Conservation (phyloP, 2,113 vertebrate genomes). For the Alosa alosa region DNA sequence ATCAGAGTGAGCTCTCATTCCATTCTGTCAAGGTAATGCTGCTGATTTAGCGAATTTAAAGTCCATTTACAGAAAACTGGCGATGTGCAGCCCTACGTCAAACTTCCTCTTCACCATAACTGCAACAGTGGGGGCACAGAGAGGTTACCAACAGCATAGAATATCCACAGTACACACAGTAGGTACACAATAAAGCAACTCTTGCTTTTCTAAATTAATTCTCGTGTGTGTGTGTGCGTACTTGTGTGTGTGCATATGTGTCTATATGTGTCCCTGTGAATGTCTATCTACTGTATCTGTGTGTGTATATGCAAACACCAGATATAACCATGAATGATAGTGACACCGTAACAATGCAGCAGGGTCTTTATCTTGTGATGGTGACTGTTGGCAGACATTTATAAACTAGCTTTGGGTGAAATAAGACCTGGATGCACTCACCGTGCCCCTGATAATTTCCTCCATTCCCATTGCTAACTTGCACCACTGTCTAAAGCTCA, state of each 20-base stretch:
- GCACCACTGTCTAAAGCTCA: not conserved
- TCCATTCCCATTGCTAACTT: not conserved
- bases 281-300: not conserved
- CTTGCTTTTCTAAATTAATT: not conserved
- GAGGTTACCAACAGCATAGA: not conserved
- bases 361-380: not conserved
- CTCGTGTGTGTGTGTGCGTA: not conserved
- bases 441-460: not conserved
- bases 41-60: conserved; percentile 1
- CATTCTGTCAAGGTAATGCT: not conserved
- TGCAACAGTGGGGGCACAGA: not conserved
- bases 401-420: not conserved
- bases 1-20: not conserved
- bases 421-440: not conserved
- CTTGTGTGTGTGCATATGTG: not conserved
- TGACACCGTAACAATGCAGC: not conserved
- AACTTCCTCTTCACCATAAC: not conserved
- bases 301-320: not conserved
- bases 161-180: not conserved
- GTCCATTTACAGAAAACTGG: not conserved
- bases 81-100: not conserved
- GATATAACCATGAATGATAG: not conserved
- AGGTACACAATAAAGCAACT: not conserved
- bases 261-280: not conserved
- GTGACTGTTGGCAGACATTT: not conserved